Evolutionary conservation across 2,888 invertebrate genomes (phyloP), one percentile per base, ranked within the genome.

Genomic region (Plagodis pulveraria): DNA sequence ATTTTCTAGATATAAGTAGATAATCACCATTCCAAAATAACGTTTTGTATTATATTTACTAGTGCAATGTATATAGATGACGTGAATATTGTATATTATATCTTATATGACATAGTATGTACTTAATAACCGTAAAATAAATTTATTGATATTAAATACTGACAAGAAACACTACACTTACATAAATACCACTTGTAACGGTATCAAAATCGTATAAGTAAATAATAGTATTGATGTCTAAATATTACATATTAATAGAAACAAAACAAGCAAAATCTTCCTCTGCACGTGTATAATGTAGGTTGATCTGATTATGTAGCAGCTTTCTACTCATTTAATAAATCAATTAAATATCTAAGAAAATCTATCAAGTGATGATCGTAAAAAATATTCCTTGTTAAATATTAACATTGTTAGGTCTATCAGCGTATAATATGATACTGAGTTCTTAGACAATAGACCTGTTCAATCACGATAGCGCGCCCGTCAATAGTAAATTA

Each of bases 1-100:
- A 59, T 50, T 22, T 38, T 57, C 40, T 57, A 54, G 5, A 7
- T 52, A 33, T 67, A 63, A 64, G 64, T 63, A 64, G 58, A 60
- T 62, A 59, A 43, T 55, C 40, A 66, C 63, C 70, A 69, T 71
- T 69, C 67, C 69, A 65, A 62, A 60, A 64, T 62, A 12, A 56
- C 22, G 22, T 50, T 47, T 48, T 51, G 50, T 58, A 51, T 36
- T 45, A 46, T 62, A 54, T 46, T 50, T 59, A 61, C 49, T 47
- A 57, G 52, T 63, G 56, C 67, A 70, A 66, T 67, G 66, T 60
- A 56, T 69, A 50, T 49, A 50, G 11, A 50, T 49, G 56, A 55
- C 48, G 34, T 50, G 11, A 40, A 49, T 12, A 58, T 50, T 58
- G 12, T 64, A 58, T 62, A 51, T 53, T 46, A 49, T 57, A 55